Base-by-base conservation (phyloP, 2,888 invertebrate genomes). In the Lamproptera curius region DNA sequence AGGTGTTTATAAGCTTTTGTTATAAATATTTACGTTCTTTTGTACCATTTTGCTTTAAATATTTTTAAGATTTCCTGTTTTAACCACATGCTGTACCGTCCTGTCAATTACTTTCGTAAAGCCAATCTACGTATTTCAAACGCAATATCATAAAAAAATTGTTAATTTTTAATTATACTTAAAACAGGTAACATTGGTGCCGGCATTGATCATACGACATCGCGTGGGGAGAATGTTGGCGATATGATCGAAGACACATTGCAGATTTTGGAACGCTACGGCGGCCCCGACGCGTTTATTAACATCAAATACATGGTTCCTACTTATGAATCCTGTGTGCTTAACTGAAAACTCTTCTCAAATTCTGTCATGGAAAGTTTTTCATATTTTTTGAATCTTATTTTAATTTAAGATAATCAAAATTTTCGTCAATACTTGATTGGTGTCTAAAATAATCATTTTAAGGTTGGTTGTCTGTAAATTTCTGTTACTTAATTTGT, bases 251-350 rank as follows among this genome's bases (percentile, higher is more conserved):
- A 97, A 73, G 97, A 97, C 69, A 98, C 98, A 0, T 86, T 99
- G 43, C 96, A 97, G 82, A 90, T 95, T 38, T 87, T 99, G 54
- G 98, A 99, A 76, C 89, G 92, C 63, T 95, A 95, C 67, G 99
- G 98, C 1, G 98, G 98, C 3, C 95, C 96, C 55, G 97, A 98
- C 74, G 97, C 98, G 1, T 98, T 97, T 73, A 97, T 98, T 63
- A 98, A 98, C 78, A 98, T 99, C 66, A 98, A 99, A 81, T 99
- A 98, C 78, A 95, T 98, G 92, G 92, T 99, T 59, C 98, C 99
- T 0, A 98, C 98, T 4, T 99, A 98, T 70, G 97, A 98, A 76
- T 98, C 98, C 0, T 96, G 95, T 69, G 91, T 95, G 63, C 88
- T 93, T 64, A 95, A 95, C 82, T 94, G 86, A n/a, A n/a, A n/a